A percentile compares a stretch with the other conserved stretches of the same genome.
Evolutionary conservation across 2,797 vertebrate species (phyloP).

Genomic region (Sus cebifrons): DNA sequence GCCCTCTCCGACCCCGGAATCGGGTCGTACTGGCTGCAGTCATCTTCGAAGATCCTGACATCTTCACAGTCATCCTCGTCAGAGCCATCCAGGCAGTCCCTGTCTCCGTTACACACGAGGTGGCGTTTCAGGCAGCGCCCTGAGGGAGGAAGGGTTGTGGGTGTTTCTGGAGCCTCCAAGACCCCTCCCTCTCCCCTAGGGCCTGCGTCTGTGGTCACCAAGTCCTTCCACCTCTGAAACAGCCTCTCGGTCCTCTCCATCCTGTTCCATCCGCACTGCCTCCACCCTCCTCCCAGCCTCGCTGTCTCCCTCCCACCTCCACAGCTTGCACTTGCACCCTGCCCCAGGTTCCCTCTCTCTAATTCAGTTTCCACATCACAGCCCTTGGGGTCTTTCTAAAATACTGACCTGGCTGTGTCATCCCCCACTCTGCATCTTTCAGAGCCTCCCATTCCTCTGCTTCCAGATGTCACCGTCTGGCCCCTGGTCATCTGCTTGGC

Average conservation of each 20-base stretch:
- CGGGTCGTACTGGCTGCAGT: slow-evolving; percentile 91
- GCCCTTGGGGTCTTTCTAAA: neutral
- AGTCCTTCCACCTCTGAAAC: neutral
- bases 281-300: neutral
- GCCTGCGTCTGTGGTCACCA: rapidly evolving
- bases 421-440: neutral
- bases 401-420: neutral
- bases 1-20: slow-evolving; percentile 93
- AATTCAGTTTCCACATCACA: neutral
- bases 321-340: neutral
- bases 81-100: slow-evolving; percentile 93
- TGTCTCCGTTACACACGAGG: slow-evolving; percentile 94
- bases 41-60: slow-evolving; percentile 82
- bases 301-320: neutral
- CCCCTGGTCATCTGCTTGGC: neutral
- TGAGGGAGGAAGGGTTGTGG: slow-evolving; percentile 80
- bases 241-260: neutral
- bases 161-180: neutral
- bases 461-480: neutral
- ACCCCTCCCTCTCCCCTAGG: neutral
- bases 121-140: slow-evolving; percentile 95
- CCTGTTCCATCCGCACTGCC: neutral
- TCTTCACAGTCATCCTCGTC: slow-evolving; percentile 93
- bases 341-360: neutral
- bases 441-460: neutral